Base-by-base conservation (phyloP, 2,797 vertebrate genomes). In the Danio choprae region DNA sequence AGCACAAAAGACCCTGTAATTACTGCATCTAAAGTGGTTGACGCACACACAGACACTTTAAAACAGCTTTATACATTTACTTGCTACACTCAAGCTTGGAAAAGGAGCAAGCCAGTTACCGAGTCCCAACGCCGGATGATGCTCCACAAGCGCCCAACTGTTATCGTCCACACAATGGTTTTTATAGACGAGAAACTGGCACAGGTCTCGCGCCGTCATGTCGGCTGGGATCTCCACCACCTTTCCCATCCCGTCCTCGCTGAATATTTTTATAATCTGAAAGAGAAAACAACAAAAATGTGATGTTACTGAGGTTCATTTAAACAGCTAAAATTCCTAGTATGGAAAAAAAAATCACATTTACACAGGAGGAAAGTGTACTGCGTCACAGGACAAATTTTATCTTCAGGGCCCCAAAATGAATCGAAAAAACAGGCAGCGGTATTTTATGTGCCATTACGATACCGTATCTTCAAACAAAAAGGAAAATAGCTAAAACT, bases 151-250 rank as follows among this genome's bases (percentile, higher is more conserved):
- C 0, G 95, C 92, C 98, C 98, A 99, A 93, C 95, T 95, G 88
- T 96, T 96, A 92, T 99, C 97, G 71, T 99, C 96, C 93, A 99
- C 91, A 89, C 96, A 98, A 93, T 99, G 97, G 92, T 95, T 98
- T 92, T 95, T 96, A 94, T 98, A 97, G 89, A 98, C 95, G 87
- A 99, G 96, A 88, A 98, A 88, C 91, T 99, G 97, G 91, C 97
- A 98, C 90, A 99, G 94, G 87, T 99, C 97, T 88, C 97, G 94
- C 84, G 96, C 95, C 3, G 95, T 98, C 96, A 97, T 98, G 92
- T 97, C 95, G 29, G 95, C 93, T 6, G 95, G 95, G 86, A 98
- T 96, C 94, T 99, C 97, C 93, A 99, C 94, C 92, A 97, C 94
- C 91, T 96, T 98, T 87, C 96, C 95, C 9, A 96, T 96, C 81